Conservation (phyloP, 2,113 vertebrate genomes). For the Pelvicachromis taeniatus region DNA sequence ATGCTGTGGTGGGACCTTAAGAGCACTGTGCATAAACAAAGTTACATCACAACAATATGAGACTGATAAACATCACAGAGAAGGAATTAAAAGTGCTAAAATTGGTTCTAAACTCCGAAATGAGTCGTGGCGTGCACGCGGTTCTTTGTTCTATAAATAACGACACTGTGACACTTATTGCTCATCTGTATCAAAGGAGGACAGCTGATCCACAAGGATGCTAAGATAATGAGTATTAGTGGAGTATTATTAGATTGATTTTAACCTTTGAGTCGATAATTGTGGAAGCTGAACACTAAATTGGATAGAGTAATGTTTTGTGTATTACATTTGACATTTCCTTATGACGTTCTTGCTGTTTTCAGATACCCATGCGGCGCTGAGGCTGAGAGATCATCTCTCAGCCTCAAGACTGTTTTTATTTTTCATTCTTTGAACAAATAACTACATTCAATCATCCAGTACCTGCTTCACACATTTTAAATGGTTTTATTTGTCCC, state of each 20-base stretch:
- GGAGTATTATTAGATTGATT: neutral
- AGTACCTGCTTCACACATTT: neutral
- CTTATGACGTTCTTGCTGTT: neutral
- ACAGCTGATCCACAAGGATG: neutral
- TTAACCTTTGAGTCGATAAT: neutral
- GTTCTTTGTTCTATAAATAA: neutral
- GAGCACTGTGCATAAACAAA: neutral
- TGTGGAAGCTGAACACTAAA: neutral
- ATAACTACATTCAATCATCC: neutral
- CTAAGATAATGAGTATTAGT: neutral
- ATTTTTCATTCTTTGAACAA: neutral
- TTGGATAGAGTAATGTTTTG: neutral
- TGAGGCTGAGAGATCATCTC: neutral
- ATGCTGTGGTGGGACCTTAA: neutral
- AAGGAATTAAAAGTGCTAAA: neutral
- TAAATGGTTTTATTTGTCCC: neutral
- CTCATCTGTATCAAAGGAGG: neutral
- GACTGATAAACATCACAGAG: no score
- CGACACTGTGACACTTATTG: fast-evolving
- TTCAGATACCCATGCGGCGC: neutral
- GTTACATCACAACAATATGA: neutral
- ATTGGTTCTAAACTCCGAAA: neutral
- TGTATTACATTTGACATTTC: neutral
- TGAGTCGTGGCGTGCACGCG: neutral
- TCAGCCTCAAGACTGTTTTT: neutral